Evolutionary conservation across 2,113 vertebrate genomes (phyloP).

Genomic region (Passer montanus): DNA sequence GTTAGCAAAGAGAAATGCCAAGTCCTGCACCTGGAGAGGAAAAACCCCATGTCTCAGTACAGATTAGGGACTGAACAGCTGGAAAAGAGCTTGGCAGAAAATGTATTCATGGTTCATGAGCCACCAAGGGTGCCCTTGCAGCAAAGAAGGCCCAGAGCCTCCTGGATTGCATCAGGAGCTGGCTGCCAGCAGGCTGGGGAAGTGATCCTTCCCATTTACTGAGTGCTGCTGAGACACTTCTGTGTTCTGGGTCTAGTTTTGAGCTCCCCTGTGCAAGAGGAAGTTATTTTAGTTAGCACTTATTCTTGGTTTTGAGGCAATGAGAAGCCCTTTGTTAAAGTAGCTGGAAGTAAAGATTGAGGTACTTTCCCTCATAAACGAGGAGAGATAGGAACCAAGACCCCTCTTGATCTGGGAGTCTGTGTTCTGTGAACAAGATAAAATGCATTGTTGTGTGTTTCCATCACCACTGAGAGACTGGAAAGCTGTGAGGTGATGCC

Average conservation of each 20-base stretch:
- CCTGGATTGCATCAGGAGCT: fast-evolving
- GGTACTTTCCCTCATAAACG: neutral
- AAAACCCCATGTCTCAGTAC: neutral
- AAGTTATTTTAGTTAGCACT: neutral
- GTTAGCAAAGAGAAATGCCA: neutral
- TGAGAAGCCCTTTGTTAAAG: neutral
- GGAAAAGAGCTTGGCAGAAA: neutral
- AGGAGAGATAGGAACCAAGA: neutral
- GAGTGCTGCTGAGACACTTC: neutral
- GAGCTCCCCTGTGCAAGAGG: neutral
- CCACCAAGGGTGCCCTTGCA: neutral
- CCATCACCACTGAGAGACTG: neutral
- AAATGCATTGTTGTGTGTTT: neutral
- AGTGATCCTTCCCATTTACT: neutral
- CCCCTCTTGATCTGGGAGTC: neutral
- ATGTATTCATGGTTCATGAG: neutral
- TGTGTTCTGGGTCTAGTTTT: neutral
- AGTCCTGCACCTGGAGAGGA: neutral
- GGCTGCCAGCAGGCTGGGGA: neutral
- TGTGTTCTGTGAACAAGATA: neutral
- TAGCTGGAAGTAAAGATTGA: neutral
- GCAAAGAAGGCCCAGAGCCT: neutral
- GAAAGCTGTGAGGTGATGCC: neutral
- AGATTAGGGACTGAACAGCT: neutral
- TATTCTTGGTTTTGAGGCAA: neutral